Percentiles rank a stretch among this genome's conserved stretches.
Evolutionary conservation across 2,113 vertebrate genomes (phyloP).

Genomic region (Lynx canadensis): DNA sequence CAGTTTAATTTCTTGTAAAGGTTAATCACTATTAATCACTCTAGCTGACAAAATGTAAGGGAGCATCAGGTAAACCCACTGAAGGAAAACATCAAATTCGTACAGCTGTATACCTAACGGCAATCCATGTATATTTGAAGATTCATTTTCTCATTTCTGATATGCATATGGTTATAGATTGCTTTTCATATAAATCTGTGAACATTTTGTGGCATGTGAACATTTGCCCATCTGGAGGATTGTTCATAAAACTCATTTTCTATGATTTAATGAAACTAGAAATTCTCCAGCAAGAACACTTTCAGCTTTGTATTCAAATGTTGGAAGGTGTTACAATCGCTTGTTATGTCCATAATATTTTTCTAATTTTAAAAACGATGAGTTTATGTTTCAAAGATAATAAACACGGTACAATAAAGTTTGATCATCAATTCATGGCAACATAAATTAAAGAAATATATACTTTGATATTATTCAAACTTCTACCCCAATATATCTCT

Average conservation of each 20-base stretch:
- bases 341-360: slow-evolving; percentile 67
- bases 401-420: slow-evolving; percentile 55
- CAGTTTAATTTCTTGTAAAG: slow-evolving; percentile 80
- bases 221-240: slow-evolving; percentile 85
- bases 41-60: slow-evolving; percentile 72
- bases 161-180: slow-evolving; percentile 84
- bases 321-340: slow-evolving; percentile 49
- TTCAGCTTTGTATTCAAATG: slow-evolving; percentile 76
- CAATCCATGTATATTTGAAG: slow-evolving; percentile 73
- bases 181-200: slow-evolving; percentile 86
- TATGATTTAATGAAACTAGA: slow-evolving; percentile 81
- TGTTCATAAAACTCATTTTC: slow-evolving; percentile 86
- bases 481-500: neutral
- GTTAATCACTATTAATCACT: slow-evolving; percentile 80
- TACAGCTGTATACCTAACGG: slow-evolving; percentile 73
- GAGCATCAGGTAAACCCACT: slow-evolving; percentile 58
- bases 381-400: slow-evolving; percentile 77
- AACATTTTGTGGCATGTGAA: slow-evolving; percentile 82
- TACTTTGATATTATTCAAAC: slow-evolving; percentile 54
- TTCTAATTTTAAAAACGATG: slow-evolving; percentile 79
- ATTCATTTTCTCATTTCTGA: slow-evolving; percentile 77
- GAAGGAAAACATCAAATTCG: slow-evolving; percentile 70
- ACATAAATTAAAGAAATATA: slow-evolving; percentile 53
- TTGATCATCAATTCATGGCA: slow-evolving; percentile 36
- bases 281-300: slow-evolving; percentile 69